Evolutionary conservation across 1,140 invertebrate species (phyloP), one percentile per base, ranked within the genome.

Genomic region (Thrips palmi): DNA sequence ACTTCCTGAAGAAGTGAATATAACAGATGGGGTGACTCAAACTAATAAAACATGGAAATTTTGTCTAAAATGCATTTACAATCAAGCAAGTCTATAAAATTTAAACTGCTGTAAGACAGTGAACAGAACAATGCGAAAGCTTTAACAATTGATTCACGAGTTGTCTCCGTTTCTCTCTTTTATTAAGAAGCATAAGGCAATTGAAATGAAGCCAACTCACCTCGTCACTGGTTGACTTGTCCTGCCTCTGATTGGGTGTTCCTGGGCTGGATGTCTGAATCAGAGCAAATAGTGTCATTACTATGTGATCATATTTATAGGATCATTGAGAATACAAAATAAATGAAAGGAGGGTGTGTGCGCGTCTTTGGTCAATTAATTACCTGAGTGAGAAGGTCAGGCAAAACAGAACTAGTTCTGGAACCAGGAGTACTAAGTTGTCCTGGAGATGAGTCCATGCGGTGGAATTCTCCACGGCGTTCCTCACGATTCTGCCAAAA

Each of bases 201-300:
- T 35, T 5, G 21, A 36, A 34, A 37, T 7, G 48, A 34, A 45
- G 19, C 47, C 32, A 43, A 61, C 71, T 68, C 63, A 92, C 87
- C 81, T 94, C 88, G 58, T 94, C 89, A 53, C 84, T 91, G 45
- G 80, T 82, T 34, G 81, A 78, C 55, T 91, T 89, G 62, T 93
- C 87, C 53, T 88, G 79, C 31, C 85, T 67, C 50, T 86, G 84
- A 33, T 56, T 56, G 28, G 78, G 76, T 22, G 74, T 77, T 48
- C 79, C 78, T 37, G 83, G 81, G 47, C 77, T 77, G 30, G 70
- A 67, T 44, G 79, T 71, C 64, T 80, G 68, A 17, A 47, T 47
- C 40, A 35, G 37, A 17, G 40, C 33, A 43, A 45, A 33, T 30
- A 34, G 30, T 17, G 10, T 17, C 36, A 22, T 32, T 18, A 34